These are phyloP conservation scores for Platyrinchus mystaceus DNA, from an alignment of 2,797 vertebrate species.

Conservation along the genomic window DNA sequence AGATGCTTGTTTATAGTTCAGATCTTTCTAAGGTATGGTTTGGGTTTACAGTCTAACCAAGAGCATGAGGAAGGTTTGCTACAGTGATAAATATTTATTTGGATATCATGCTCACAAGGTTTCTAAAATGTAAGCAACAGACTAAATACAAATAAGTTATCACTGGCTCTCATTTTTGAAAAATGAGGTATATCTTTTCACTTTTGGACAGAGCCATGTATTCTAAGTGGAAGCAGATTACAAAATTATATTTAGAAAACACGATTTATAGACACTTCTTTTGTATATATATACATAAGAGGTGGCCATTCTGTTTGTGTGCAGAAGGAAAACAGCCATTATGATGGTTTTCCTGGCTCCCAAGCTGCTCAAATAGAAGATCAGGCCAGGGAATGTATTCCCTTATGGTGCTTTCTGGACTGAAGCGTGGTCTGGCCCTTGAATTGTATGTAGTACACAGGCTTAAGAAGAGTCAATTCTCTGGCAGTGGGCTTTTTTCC, in stretches of 20 bases:
- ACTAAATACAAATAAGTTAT: neutral
- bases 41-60: neutral
- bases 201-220: neutral
- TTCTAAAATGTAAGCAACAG: neutral
- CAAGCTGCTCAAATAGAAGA: neutral
- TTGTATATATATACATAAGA: neutral
- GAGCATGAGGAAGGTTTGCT: neutral
- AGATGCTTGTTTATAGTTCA: neutral
- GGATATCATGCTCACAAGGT: neutral
- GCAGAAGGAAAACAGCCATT: neutral
- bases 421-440: neutral
- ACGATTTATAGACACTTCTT: neutral
- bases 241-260: neutral
- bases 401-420: neutral
- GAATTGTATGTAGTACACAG: neutral
- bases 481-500: neutral
- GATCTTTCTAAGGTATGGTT: neutral
- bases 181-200: neutral
- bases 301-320: neutral
- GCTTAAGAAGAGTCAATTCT: neutral
- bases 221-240: neutral
- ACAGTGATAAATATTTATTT: conserved; percentile 7
- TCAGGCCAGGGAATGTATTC: neutral
- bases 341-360: neutral
- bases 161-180: neutral